Conservation (phyloP, 1,140 invertebrate genomes). For the Riptortus pedestris region DNA sequence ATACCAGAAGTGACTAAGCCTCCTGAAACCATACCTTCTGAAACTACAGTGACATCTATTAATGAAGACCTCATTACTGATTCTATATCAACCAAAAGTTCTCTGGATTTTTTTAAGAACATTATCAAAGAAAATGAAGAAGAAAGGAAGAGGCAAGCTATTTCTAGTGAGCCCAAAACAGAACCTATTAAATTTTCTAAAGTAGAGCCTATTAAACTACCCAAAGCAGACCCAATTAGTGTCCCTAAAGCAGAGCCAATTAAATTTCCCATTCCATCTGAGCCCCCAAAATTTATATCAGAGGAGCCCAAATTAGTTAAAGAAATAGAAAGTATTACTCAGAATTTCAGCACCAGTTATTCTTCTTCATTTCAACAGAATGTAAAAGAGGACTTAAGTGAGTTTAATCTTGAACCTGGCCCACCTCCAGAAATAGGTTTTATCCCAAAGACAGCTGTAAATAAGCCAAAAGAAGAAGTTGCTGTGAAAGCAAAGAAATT, state of each 20-base stretch:
- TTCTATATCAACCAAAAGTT: conserved; percentile 41
- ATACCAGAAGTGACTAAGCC: background rate
- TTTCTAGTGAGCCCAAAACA: background rate
- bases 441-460: conserved; percentile 43
- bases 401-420: conserved; percentile 53
- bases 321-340: background rate
- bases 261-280: background rate
- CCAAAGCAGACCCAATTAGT: too few species aligned
- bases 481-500: conserved; percentile 50
- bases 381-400: conserved; percentile 30
- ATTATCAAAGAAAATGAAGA: conserved; percentile 41
- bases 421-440: conserved; percentile 61
- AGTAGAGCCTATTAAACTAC: background rate
- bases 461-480: conserved; percentile 41
- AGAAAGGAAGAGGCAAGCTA: conserved; percentile 12
- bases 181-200: conserved; percentile 33
- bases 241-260: background rate
- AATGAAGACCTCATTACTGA: conserved; percentile 21
- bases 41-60: background rate
- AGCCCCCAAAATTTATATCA: background rate
- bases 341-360: background rate
- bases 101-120: conserved; percentile 48
- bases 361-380: conserved; percentile 2
- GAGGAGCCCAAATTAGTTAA: background rate
- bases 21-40: background rate